These are phyloP conservation scores for Maniola jurtina DNA, from an alignment of 1,140 invertebrate genomes.

Conservation along the genomic window DNA sequence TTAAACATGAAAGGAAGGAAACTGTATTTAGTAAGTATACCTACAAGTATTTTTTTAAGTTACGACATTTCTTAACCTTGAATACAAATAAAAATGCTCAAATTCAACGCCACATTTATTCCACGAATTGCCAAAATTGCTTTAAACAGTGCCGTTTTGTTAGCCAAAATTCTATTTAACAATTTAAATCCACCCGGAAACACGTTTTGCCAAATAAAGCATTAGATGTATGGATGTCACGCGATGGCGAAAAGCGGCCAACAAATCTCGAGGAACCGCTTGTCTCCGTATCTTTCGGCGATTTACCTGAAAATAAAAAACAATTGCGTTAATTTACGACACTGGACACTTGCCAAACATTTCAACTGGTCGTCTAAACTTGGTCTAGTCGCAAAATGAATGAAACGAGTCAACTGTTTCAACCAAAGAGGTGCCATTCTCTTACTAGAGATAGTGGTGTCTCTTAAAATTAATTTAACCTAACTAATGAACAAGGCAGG, in stretches of 20 bases:
- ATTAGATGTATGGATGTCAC: slow-evolving; percentile 39
- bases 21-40: too few species aligned
- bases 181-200: slow-evolving; percentile 28
- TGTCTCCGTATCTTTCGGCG: slow-evolving; percentile 61
- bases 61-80: background rate
- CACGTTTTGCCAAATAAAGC: slow-evolving; percentile 33
- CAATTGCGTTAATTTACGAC: slow-evolving; percentile 73
- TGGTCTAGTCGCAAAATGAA: slow-evolving; percentile 69
- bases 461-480: too few species aligned
- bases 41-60: background rate
- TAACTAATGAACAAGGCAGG: too few species aligned
- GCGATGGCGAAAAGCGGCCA: slow-evolving; percentile 35
- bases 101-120: slow-evolving; percentile 9
- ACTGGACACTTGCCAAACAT: slow-evolving; percentile 69
- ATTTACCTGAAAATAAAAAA: slow-evolving; percentile 77
- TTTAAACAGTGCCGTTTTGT: slow-evolving; percentile 11
- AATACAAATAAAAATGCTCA: slow-evolving; percentile 11
- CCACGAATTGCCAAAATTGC: slow-evolving; percentile 4
- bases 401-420: slow-evolving; percentile 59
- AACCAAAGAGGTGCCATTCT: background rate
- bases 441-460: too few species aligned
- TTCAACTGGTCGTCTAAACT: slow-evolving; percentile 70
- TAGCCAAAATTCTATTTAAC: slow-evolving; percentile 19
- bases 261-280: slow-evolving; percentile 41
- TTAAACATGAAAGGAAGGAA: too few species aligned